Conservation (phyloP, 2,888 invertebrate genomes). For the Drosophila longiperda region DNA sequence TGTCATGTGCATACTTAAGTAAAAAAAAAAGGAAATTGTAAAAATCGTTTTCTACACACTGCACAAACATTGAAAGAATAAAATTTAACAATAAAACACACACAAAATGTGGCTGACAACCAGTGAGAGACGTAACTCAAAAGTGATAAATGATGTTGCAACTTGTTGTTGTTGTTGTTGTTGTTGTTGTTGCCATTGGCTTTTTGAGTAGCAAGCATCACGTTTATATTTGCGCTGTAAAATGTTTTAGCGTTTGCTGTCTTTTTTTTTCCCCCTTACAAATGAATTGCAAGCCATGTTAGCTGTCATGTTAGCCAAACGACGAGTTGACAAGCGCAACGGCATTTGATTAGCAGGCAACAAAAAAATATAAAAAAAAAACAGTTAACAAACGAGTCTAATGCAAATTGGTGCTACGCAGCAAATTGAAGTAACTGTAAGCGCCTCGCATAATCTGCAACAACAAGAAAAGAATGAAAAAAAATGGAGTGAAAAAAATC, state of each 20-base stretch:
- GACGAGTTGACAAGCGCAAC: constrained; percentile 67
- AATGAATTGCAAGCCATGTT: constrained; percentile 75
- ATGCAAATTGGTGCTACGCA: constrained; percentile 63
- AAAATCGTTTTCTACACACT: constrained; percentile 58
- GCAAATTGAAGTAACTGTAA: constrained; percentile 80
- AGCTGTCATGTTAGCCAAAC: constrained; percentile 76
- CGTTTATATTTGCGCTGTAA: constrained; percentile 69
- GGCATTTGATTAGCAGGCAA: constrained; percentile 56
- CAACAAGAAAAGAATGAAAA: not conserved
- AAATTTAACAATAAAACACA: constrained; percentile 62
- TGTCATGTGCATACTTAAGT: constrained; percentile 56
- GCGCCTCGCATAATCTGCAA: constrained; percentile 79
- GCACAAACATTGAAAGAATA: constrained; percentile 50
- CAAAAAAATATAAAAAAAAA: not conserved
- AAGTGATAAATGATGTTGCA: constrained; percentile 79
- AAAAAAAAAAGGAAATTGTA: constrained; percentile 50
- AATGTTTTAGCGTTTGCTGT: constrained; percentile 67
- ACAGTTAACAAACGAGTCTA: constrained; percentile 17
- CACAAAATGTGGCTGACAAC: constrained; percentile 63
- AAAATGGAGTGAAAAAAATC: not conserved
- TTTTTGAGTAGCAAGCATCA: constrained; percentile 62
- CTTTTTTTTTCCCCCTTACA: constrained; percentile 14
- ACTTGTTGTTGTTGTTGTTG: constrained; percentile 27
- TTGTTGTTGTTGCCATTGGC: constrained; percentile 58
- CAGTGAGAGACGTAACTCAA: constrained; percentile 33